These are phyloP conservation scores for Potamilus streckersoni DNA, from an alignment of 1,140 invertebrate species.

Conservation along the genomic window DNA sequence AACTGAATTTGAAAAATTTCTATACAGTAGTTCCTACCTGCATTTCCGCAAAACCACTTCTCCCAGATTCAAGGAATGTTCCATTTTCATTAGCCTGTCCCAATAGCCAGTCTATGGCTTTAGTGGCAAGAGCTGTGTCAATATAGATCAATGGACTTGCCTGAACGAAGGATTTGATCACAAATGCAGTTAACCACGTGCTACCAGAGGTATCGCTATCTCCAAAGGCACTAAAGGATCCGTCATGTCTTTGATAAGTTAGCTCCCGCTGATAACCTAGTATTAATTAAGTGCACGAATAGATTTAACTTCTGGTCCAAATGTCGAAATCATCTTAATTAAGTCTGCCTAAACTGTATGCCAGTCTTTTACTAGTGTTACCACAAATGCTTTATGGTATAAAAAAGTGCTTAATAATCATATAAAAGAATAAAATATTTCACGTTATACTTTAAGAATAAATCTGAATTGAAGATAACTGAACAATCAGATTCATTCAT, in stretches of 20 bases:
- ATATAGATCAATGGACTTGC: constrained; percentile 74
- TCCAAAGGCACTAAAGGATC: constrained; percentile 95
- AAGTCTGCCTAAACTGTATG: too few relatives aligned
- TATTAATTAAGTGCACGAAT: background rate
- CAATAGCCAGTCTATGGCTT: constrained; percentile 83
- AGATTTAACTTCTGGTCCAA: too few relatives aligned
- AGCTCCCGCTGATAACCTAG: too few relatives aligned
- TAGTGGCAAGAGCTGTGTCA: constrained; percentile 77
- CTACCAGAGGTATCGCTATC: constrained; percentile 83
- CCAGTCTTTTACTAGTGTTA: too few relatives aligned
- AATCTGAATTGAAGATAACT: too few relatives aligned
- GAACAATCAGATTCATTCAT: too few relatives aligned
- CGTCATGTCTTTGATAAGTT: constrained; percentile 88
- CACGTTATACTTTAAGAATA: too few relatives aligned
- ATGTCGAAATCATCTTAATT: too few relatives aligned
- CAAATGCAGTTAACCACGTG: constrained; percentile 91
- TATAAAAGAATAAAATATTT: too few relatives aligned
- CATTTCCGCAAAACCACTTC: constrained; percentile 56
- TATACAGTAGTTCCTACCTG: constrained; percentile 28
- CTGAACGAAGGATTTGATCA: constrained; percentile 84
- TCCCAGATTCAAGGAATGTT: constrained; percentile 74
- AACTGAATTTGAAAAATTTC: too few relatives aligned
- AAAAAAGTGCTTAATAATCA: too few relatives aligned
- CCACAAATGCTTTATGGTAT: too few relatives aligned
- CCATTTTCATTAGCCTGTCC: constrained; percentile 81